Conservation (phyloP, 2,888 invertebrate species). For the Patella pellucida region DNA sequence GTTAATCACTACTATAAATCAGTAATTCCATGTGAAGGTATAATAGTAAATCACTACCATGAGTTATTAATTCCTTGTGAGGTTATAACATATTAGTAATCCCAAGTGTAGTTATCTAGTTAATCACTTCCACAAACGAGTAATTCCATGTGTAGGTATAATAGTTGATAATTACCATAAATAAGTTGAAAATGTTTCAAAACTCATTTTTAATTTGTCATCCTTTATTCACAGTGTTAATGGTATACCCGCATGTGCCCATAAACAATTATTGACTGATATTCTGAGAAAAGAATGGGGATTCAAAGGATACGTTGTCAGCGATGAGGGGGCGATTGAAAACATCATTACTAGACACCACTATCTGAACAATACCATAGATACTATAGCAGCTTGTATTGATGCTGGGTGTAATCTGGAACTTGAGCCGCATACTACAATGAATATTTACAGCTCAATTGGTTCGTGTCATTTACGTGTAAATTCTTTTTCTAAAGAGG, state of each 20-base stretch:
- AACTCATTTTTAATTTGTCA: not conserved
- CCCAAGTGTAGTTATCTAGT: too few species aligned
- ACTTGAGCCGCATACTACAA: not conserved
- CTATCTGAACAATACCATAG: conserved; percentile 24
- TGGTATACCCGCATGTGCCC: conserved; percentile 52
- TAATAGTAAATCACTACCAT: too few species aligned
- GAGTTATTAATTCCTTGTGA: too few species aligned
- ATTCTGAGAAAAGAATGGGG: conserved; percentile 46
- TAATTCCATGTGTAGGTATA: too few species aligned
- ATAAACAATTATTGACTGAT: conserved; percentile 43
- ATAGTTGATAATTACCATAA: too few species aligned
- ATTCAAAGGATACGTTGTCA: conserved; percentile 48
- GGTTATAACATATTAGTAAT: too few species aligned
- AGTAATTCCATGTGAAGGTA: too few species aligned
- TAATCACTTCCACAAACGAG: too few species aligned
- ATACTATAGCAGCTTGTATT: conserved; percentile 27
- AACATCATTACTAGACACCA: conserved; percentile 31
- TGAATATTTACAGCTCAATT: not conserved
- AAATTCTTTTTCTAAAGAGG: too few species aligned
- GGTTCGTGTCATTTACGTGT: not conserved
- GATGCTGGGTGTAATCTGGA: conserved; percentile 30
- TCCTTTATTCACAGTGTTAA: conserved; percentile 38
- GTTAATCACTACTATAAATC: too few species aligned
- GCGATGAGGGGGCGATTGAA: conserved; percentile 45
- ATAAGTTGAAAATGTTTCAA: too few species aligned